phyloP scores from a whole-genome alignment of 2,113 vertebrate species.

The Psettodes erumei region DNA sequence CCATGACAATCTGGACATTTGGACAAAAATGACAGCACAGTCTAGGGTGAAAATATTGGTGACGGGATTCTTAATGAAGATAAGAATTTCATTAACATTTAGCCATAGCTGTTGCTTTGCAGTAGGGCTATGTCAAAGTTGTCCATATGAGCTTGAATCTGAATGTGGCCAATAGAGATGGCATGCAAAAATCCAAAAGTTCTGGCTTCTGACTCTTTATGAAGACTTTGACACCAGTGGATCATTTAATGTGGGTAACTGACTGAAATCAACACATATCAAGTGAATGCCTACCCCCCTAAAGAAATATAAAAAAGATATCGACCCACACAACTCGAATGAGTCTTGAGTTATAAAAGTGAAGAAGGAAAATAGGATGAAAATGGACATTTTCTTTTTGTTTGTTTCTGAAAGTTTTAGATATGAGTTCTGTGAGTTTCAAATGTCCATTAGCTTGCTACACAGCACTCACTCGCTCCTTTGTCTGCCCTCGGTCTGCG shows the following conservation, averaged over 20 bases:
- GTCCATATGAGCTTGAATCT: constrained; percentile 30
- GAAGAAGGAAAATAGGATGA: constrained; percentile 57
- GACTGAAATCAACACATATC: constrained; percentile 84
- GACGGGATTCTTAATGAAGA: constrained; percentile 33
- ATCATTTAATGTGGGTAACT: constrained; percentile 56
- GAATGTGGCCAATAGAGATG: constrained; percentile 44
- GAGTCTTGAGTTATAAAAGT: constrained; percentile 78
- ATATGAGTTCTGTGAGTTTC: constrained; percentile 74
- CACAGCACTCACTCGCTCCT: constrained; percentile 55
- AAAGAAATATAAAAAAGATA: constrained; percentile 51
- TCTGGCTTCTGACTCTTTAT: constrained; percentile 21
- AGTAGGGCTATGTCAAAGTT: constrained; percentile 1
- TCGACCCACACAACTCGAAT: constrained; percentile 64
- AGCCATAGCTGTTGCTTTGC: constrained; percentile 17
- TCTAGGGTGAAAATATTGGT: constrained; percentile 29
- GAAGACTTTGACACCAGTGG: constrained; percentile 56
- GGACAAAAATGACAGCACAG: constrained; percentile 51
- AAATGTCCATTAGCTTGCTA: constrained; percentile 57
- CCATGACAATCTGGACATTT: constrained; percentile 65
- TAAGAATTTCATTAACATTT: constrained; percentile 14
- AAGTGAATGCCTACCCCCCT: constrained; percentile 76
- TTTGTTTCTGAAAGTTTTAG: constrained; percentile 62
- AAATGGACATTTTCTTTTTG: constrained; percentile 65
- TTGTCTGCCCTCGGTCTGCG: constrained; percentile 69
- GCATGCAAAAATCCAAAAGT: constrained; percentile 35